Base-by-base conservation (phyloP, 37 sponge, comb jelly and placozoan genomes). In the Crambe crambe region DNA sequence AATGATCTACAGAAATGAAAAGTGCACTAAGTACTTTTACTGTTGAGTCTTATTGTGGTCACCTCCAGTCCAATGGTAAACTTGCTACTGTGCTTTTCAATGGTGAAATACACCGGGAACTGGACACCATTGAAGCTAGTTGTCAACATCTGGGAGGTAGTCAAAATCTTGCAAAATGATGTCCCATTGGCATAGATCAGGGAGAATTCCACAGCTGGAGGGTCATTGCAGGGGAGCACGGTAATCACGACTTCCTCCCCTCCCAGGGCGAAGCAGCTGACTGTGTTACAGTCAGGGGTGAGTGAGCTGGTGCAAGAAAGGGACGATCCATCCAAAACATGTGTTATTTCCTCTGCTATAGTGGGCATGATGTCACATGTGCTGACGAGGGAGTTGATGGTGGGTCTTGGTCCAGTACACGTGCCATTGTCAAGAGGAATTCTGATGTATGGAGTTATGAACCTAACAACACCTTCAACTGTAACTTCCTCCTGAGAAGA, bases 41-140 rank as follows among this genome's bases (percentile, higher is more conserved):
- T n/a, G n/a, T n/a, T n/a, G n/a, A n/a, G n/a, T n/a, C n/a, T n/a
- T n/a, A n/a, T n/a, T n/a, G n/a, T n/a, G 25, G 17, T 23, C 30
- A 62, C 63, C 63, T 62, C 63, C 6, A 62, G 15, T 62, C 63
- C 63, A 62, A 62, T 8, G 15, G n/a, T 30, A 62, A 62, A 20
- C n/a, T 27, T 8, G 15, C 30, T 62, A 8, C 6, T 62, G 5
- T 18, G 63, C 25, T 62, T 8, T 6, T 8, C n/a, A 18, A 62
- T 62, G 26, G 4, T 27, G 30, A 62, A 62, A 12, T 47, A 47
- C 6, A 47, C 51, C 12, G 51, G 51, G 51, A 47, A 47, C 51
- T 47, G 51, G 51, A 15, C 51, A 47, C 10, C 10, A 15, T 47
- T n/a, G n/a, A n/a, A n/a, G n/a, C n/a, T n/a, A n/a, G n/a, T n/a